Evolutionary conservation across 2,888 invertebrate genomes (phyloP).

Genomic region (Acanthococcus lagerstroemiae): DNA sequence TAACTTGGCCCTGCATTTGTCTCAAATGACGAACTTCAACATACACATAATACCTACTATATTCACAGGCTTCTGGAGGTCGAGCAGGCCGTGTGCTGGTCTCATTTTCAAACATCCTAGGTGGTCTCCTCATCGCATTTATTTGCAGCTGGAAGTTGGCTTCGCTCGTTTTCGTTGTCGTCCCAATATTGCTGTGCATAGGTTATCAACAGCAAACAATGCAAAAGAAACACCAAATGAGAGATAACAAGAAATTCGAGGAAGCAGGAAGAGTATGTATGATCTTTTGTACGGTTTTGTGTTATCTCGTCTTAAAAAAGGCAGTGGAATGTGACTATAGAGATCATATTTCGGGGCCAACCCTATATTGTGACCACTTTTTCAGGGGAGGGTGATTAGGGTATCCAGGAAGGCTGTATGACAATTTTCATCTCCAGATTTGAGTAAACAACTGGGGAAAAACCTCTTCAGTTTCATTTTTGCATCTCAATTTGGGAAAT

Average conservation of each 20-base stretch:
- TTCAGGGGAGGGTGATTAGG: too few relatives aligned
- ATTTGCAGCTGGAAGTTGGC: conserved; percentile 43
- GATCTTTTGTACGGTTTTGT: not conserved
- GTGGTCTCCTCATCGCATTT: conserved; percentile 40
- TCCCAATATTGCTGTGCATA: conserved; percentile 42
- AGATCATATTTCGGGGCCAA: not conserved
- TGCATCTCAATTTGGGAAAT: too few relatives aligned
- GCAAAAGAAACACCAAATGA: conserved; percentile 43
- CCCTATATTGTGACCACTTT: too few relatives aligned
- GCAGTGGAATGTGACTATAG: too few relatives aligned
- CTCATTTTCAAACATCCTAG: conserved; percentile 40
- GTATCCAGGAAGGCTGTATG: too few relatives aligned
- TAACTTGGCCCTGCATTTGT: not conserved
- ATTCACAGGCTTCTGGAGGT: conserved; percentile 42
- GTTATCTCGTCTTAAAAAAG: too few relatives aligned
- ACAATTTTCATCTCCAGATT: not conserved
- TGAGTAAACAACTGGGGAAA: not conserved
- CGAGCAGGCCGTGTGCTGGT: conserved; percentile 41
- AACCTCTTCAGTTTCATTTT: not conserved
- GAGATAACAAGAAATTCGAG: conserved; percentile 45
- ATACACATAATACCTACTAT: not conserved
- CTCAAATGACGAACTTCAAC: not conserved
- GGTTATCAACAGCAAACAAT: conserved; percentile 42
- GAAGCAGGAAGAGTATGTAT: conserved; percentile 31
- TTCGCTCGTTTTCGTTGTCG: conserved; percentile 40